Evolutionary conservation across 2,888 invertebrate genomes (phyloP), one percentile per base, ranked within the genome.

Genomic region (Idaea dimidiata): DNA sequence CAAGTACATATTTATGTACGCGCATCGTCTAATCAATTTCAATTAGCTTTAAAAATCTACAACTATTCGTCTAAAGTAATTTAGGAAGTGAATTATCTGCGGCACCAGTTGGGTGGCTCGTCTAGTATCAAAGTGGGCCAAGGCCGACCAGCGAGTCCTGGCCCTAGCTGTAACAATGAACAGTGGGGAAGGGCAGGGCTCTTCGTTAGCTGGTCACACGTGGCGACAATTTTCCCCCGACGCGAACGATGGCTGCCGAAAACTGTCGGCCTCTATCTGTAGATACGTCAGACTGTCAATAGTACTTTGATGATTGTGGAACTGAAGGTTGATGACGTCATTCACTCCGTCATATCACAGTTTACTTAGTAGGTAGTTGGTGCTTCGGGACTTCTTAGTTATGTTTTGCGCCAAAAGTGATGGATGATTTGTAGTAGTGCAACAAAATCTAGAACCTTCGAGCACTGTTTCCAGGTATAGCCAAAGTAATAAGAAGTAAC

Each of bases 71-170:
- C 43, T 67, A 61, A 63, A 67, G 64, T 66, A 70, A 76, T 82
- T 77, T 83, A 86, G 87, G 88, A 88, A 86, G 84, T 84, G 79
- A 77, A 80, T 79, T 80, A 82, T 80, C 80, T 75, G 59, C 66
- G 72, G 75, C 43, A 43, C 43, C 76, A 78, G 79, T 77, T 78
- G 82, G 77, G 72, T 74, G 63, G 65, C 67, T 75, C n/a, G n/a
- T n/a, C 77, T 74, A 75, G 80, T 77, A 88, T 87, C 87, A 79
- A 88, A 83, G 73, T 89, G 74, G 89, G 89, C 86, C 90, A 90
- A 90, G 90, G 90, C 65, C 68, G 72, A 69, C 87, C 84, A 82
- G 68, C 68, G 56, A 72, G 74, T 69, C 73, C 67, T 78, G 86
- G 80, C 80, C 87, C 77, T 77, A 71, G 69, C 63, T 61, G 62